A percentile compares a stretch with the other conserved stretches of the same genome.
Conservation (phyloP, 2,113 vertebrate species). For the Melanerpes aurifrons region DNA sequence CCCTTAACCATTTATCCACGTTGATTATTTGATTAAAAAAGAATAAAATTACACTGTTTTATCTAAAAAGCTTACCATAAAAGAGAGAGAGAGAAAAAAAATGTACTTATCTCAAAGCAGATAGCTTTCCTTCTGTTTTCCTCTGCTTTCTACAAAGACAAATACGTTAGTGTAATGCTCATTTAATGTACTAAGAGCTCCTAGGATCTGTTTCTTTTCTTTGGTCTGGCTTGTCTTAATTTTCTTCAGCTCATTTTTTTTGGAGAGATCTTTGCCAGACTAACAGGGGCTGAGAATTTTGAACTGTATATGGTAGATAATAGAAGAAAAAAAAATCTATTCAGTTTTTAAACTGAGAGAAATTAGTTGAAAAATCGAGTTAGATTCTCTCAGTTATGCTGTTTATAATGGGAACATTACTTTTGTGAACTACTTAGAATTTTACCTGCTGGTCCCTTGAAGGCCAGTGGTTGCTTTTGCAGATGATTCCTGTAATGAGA, state of each 20-base stretch:
- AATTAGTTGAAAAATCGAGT: neutral
- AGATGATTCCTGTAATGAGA: neutral
- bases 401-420: neutral
- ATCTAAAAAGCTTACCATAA: neutral
- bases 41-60: neutral
- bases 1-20: neutral
- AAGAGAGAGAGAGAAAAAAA: neutral
- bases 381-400: neutral
- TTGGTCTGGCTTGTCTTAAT: neutral
- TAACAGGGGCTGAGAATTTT: neutral
- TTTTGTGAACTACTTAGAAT: neutral
- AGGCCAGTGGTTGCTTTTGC: neutral
- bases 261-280: neutral
- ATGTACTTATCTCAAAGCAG: neutral
- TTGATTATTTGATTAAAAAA: neutral
- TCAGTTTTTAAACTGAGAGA: neutral
- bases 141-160: neutral
- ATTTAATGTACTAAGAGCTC: neutral
- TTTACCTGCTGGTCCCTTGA: neutral
- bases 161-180: neutral
- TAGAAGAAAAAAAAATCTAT: neutral
- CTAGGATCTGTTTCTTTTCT: neutral
- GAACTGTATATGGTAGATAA: neutral
- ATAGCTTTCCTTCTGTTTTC: conserved; percentile 10
- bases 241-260: conserved; percentile 14